Evolutionary conservation across 2,113 vertebrate species (phyloP), one percentile per base, ranked within the genome.

Genomic region (Rhinichthys klamathensis): DNA sequence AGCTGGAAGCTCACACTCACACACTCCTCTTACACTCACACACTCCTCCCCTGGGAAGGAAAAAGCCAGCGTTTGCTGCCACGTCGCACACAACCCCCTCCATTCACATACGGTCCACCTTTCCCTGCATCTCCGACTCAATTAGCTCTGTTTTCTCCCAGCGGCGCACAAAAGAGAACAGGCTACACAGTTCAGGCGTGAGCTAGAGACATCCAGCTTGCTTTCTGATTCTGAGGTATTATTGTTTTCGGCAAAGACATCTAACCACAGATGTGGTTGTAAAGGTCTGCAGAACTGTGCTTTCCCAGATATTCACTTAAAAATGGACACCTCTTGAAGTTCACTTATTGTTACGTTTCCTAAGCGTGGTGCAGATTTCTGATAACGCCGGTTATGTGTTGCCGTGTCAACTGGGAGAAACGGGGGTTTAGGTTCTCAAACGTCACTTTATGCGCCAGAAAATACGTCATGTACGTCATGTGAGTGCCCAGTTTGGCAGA

Each of bases 1-100:
- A 88, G 83, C 79, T 63, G 63, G 83, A 88, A 44, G 51, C 73
- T 78, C 61, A 51, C 67, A 81, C 76, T 69, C 41, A 9, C 41
- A 41, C 38, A 38, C 38, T 58, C 63, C 56, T 73, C 82, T 77
- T 82, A 61, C 58, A 51, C 83, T 61, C 23, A 27, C 21, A 35
- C 25, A 58, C 49, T 73, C 63, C 51, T 82, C 86, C 87, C 83
- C 8, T 3, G 41, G 77, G 83, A 85, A 69, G 32, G 73, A 85
- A 69, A 63, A 51, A 77, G 56, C 9, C 9, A 70, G 41, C 46
- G 18, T 54, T 82, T 56, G 9, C 87, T 88, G 80, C 61, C 74
- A 67, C 63, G 32, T 41, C 81, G 44, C 15, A 18, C 83, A 63
- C 49, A 76, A 21, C 41, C 77, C 23, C 51, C 38, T 41, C 77